Evolutionary conservation across 2,797 vertebrate genomes (phyloP), one percentile per base, ranked within the genome.

Genomic region (Cynodonichthys magdalenae): DNA sequence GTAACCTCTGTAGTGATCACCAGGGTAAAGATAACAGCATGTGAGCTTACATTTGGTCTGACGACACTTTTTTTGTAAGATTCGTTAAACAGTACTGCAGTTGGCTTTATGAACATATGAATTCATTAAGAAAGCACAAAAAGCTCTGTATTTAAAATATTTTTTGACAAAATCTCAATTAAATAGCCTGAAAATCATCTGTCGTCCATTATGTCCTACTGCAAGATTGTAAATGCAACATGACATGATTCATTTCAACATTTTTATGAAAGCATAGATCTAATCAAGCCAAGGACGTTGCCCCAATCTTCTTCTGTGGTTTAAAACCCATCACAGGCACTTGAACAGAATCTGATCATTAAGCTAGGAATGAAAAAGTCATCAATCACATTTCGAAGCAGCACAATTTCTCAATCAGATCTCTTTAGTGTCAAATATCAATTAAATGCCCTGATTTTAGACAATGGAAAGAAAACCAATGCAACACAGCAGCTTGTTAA

Each of bases 1-100:
- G 80, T 46, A 56, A 64, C 55, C 77, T 69, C 69, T 67, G 75
- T 62, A 57, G 63, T 15, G 39, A 69, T 66, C 81, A 63, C 61
- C 63, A 69, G 73, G 39, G 63, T 61, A 36, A 48, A 56, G 34
- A 47, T 47, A 62, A 65, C 56, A 64, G 53, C 64, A 39, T 28
- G 2, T 53, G 69, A 56, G 74, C 76, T 67, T 59, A 66, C 53
- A 74, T 47, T 59, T 45, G 60, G 55, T 71, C 64, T 65, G 77
- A 41, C 50, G 53, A 72, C 29, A 61, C 73, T 65, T 77, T 53
- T 39, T 39, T 39, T 14, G 9, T 75, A 31, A 28, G 34, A 66
- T 47, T 36, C 61, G n/a, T 50, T 45, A 49, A 46, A 55, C 29
- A 48, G 10, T 14, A 46, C 39, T 57, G 24, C 24, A 44, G 48